These are phyloP conservation scores for Tortricodes alternella DNA, from an alignment of 2,888 invertebrate species.

Conservation along the genomic window DNA sequence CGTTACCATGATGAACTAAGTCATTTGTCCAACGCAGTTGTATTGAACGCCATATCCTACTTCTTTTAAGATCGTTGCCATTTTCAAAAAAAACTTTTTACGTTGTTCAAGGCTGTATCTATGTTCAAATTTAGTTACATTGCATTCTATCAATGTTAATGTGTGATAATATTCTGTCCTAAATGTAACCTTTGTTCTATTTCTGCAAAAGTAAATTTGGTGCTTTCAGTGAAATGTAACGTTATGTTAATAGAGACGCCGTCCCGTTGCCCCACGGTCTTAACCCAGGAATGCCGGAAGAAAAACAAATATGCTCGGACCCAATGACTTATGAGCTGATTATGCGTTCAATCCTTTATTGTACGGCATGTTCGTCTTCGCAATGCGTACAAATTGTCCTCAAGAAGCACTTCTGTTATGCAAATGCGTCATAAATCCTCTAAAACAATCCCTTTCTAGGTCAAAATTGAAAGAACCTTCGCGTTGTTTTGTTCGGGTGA, in stretches of 20 bases:
- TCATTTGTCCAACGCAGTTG: too few species aligned
- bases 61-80: too few species aligned
- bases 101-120: too few species aligned
- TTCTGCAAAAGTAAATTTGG: not conserved
- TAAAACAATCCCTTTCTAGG: constrained; percentile 49
- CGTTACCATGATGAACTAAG: too few species aligned
- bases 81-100: too few species aligned
- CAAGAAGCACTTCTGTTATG: constrained; percentile 60
- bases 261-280: not conserved
- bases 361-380: constrained; percentile 57
- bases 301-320: constrained; percentile 45
- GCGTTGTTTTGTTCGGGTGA: constrained; percentile 37
- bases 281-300: constrained; percentile 39
- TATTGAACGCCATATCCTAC: too few species aligned
- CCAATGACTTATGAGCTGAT: constrained; percentile 60
- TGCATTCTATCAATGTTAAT: too few species aligned
- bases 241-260: not conserved
- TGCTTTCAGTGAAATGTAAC: too few species aligned
- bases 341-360: constrained; percentile 58
- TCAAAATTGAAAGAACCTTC: constrained; percentile 44
- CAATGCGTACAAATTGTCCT: constrained; percentile 62
- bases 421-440: constrained; percentile 50
- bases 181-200: too few species aligned
- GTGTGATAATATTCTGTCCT: too few species aligned
- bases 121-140: too few species aligned